Percentiles rank a stretch among this genome's conserved stretches.
phyloP scores from a whole-genome alignment of 1,140 invertebrate species.

The Pseudomyrmex pallidus region DNA sequence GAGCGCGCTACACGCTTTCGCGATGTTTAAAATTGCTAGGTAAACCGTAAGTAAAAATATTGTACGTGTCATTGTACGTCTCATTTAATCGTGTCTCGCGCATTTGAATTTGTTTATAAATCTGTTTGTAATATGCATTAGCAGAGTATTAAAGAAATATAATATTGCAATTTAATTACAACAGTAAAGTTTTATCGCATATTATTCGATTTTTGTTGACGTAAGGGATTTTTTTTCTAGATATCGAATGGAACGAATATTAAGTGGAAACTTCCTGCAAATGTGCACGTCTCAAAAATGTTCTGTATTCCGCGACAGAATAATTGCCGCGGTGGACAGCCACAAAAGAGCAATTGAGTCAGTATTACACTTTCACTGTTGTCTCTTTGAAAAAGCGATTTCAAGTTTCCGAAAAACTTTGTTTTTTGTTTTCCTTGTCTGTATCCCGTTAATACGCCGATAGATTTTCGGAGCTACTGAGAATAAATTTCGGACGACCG shows the following conservation, averaged over 20 bases:
- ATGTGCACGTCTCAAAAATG: slow-evolving; percentile 2
- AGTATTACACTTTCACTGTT: background rate
- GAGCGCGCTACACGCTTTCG: slow-evolving; percentile 34
- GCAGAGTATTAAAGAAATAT: too few species aligned
- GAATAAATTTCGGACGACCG: background rate
- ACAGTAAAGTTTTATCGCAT: background rate
- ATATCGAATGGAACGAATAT: slow-evolving; percentile 37
- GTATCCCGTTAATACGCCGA: background rate
- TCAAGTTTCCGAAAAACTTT: too few species aligned
- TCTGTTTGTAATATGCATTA: too few species aligned
- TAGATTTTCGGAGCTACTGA: slow-evolving; percentile 38
- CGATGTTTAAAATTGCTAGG: slow-evolving; percentile 43
- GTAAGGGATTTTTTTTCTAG: slow-evolving; percentile 5
- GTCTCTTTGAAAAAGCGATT: too few species aligned
- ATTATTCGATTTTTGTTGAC: background rate
- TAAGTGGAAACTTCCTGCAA: background rate
- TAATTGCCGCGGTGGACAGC: slow-evolving; percentile 29
- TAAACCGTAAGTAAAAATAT: background rate
- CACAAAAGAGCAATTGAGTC: slow-evolving; percentile 51
- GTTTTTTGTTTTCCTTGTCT: too few species aligned
- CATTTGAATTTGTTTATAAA: too few species aligned
- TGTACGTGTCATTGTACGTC: background rate
- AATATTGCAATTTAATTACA: too few species aligned
- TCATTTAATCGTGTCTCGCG: background rate
- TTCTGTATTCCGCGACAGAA: background rate